Conservation (phyloP, 2,113 vertebrate species). For the Melanotaenia duboulayi region DNA sequence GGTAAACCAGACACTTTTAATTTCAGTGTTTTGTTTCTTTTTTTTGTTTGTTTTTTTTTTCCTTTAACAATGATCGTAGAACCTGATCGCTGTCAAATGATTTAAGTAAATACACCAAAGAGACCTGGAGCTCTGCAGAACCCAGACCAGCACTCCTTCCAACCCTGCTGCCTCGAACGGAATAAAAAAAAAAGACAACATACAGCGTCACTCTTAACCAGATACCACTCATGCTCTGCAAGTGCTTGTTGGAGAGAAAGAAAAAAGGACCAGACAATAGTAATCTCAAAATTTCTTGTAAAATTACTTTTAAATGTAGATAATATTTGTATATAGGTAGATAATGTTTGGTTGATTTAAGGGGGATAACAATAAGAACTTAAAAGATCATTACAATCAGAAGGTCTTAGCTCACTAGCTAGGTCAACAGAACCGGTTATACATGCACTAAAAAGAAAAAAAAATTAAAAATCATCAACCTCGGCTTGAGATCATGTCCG, state of each 20-base stretch:
- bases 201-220: constrained; percentile 54
- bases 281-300: constrained; percentile 69
- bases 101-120: constrained; percentile 62
- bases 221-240: constrained; percentile 51
- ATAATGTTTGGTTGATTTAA: constrained; percentile 77
- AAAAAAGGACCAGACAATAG: constrained; percentile 53
- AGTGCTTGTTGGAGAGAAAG: constrained; percentile 53
- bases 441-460: constrained; percentile 71
- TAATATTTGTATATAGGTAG: constrained; percentile 77
- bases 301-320: constrained; percentile 77
- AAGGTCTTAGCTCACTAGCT: constrained; percentile 80
- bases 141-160: constrained; percentile 51
- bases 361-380: constrained; percentile 61
- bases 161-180: constrained; percentile 50
- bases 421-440: constrained; percentile 70
- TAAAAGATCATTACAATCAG: constrained; percentile 79
- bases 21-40: constrained; percentile 47
- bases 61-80: constrained; percentile 69
- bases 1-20: constrained; percentile 78
- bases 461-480: constrained; percentile 24
- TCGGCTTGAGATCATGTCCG: constrained; percentile 58
- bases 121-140: constrained; percentile 51
- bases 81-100: constrained; percentile 68
- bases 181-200: neutral
- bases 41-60: neutral